phyloP scores from a whole-genome alignment of 2,797 vertebrate genomes.

The Oreochromis mossambicus region DNA sequence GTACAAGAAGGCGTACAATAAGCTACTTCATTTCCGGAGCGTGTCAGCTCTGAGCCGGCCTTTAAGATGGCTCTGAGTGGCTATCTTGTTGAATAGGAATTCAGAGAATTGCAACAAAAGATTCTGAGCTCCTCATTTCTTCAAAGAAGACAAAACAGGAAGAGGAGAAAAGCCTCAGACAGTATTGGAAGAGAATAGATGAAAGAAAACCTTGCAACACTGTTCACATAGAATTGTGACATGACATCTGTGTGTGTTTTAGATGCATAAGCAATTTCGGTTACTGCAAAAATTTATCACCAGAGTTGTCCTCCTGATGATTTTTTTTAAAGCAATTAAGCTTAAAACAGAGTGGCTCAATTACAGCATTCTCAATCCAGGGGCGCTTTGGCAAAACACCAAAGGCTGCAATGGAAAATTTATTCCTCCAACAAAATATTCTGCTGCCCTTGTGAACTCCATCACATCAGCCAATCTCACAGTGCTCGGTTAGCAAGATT shows the following conservation, averaged over 20 bases:
- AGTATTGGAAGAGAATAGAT: neutral
- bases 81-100: neutral
- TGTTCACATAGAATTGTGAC: neutral
- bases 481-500: neutral
- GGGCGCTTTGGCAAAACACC: conserved; percentile 5
- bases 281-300: neutral
- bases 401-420: conserved; percentile 26
- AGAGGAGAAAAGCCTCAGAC: neutral
- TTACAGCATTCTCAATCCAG: neutral
- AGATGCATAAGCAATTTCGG: neutral
- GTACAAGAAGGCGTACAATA: neutral
- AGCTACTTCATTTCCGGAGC: neutral
- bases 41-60: neutral
- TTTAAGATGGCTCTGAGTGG: neutral
- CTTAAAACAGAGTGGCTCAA: neutral
- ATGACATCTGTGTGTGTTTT: neutral
- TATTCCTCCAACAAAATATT: conserved; percentile 34
- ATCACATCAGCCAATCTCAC: conserved; percentile 24
- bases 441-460: conserved; percentile 26
- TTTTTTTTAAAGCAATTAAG: neutral
- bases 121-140: neutral
- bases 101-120: neutral
- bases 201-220: neutral
- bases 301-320: neutral
- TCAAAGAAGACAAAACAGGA: neutral